Base-by-base conservation (phyloP, 2,888 invertebrate species). In the Limnephilus auricula region DNA sequence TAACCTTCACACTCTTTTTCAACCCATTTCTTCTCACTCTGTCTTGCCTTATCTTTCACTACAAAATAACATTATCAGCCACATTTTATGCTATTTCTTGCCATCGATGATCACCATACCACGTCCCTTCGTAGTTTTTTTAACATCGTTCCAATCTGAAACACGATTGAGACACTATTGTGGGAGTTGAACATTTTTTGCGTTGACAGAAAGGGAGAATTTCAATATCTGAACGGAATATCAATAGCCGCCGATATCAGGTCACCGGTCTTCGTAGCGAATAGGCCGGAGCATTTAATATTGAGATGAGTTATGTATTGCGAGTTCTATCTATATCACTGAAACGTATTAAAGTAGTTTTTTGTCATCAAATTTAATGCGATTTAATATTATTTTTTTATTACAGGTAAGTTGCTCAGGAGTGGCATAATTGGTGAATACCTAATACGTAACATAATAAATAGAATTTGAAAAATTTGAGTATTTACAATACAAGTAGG, bases 151-250 rank as follows among this genome's bases (percentile, higher is more conserved):
- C 30, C 86, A 86, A 86, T 86, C 86, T 50, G 32, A 32, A 50
- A 86, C 50, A 50, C 65, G 86, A 86, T 86, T 86, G 86, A 86
- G 86, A 86, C 86, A 50, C 86, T 86, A 50, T 86, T 30, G 86
- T 50, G 32, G 86, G 50, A 86, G 31, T 45, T 30, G 45, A 50
- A 86, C 50, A 86, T 86, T 86, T 86, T 86, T 86, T 86, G 30
- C 86, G 65, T 45, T 86, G 86, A 86, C 86, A 86, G 86, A 50
- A 86, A 50, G 40, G 50, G 86, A 86, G 50, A 86, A 50, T 86
- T 86, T 86, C 86, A 86, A 86, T 86, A 86, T 86, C 50, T 50
- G 86, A 50, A 50, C 31, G 86, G 86, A 86, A 86, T 86, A 86
- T 86, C 86, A 86, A 86, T 86, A 65, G 31, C 50, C 86, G 30